phyloP scores from a whole-genome alignment of 1,140 invertebrate genomes.

The Oncopodura yosiiana region DNA sequence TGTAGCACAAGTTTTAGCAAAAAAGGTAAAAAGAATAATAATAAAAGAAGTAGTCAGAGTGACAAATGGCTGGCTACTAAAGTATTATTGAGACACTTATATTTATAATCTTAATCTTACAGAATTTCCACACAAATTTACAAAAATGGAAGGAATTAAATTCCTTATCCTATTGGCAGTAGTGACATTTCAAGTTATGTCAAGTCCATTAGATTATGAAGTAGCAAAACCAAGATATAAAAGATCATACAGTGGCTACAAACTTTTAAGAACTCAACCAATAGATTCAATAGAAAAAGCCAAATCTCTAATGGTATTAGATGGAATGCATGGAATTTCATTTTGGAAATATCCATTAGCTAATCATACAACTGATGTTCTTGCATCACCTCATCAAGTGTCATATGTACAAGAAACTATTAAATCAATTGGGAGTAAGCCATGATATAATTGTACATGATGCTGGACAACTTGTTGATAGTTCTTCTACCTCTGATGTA shows the following conservation, averaged over 20 bases:
- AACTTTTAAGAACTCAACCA: slow-evolving; percentile 16
- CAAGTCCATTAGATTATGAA: too few relatives aligned
- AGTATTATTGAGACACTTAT: too few relatives aligned
- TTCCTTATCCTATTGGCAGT: too few relatives aligned
- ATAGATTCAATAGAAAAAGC: slow-evolving; percentile 1
- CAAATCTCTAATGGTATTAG: slow-evolving; percentile 8
- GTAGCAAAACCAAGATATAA: too few relatives aligned
- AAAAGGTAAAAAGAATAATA: too few relatives aligned
- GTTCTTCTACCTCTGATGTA: slow-evolving; percentile 40
- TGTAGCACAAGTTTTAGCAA: too few relatives aligned
- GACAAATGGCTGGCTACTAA: too few relatives aligned
- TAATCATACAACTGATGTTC: slow-evolving; percentile 57
- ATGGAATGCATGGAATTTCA: slow-evolving; percentile 34
- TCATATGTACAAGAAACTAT: slow-evolving; percentile 51
- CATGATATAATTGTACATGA: slow-evolving; percentile 60
- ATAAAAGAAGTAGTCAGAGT: too few relatives aligned
- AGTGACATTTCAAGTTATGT: too few relatives aligned
- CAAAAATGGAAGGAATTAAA: too few relatives aligned
- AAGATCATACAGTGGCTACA: slow-evolving; percentile 17
- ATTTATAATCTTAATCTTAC: too few relatives aligned
- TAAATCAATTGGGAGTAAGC: slow-evolving; percentile 53
- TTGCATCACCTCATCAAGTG: slow-evolving; percentile 55
- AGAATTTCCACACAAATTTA: too few relatives aligned
- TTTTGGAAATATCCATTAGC: slow-evolving; percentile 47
- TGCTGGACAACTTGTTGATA: slow-evolving; percentile 49